phyloP scores from a whole-genome alignment of 2,888 invertebrate genomes.

The Torymus auratus region DNA sequence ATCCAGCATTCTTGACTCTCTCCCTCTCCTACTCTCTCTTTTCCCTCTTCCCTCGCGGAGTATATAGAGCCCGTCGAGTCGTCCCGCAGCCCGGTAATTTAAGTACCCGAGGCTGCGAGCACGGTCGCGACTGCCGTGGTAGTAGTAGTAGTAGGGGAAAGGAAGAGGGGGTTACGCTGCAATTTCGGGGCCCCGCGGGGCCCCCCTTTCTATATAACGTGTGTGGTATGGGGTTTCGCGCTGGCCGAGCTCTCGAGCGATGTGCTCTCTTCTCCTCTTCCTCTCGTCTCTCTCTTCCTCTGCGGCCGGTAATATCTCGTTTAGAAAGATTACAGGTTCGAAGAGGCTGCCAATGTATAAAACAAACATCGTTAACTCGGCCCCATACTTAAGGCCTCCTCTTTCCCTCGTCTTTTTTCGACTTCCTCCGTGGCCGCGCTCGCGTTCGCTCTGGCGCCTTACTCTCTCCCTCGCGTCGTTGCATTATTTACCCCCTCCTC shows the following conservation, averaged over 20 bases:
- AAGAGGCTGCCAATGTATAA: constrained; percentile 74
- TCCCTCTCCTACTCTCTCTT: not conserved
- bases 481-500: constrained; percentile 51
- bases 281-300: constrained; percentile 31
- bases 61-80: too few relatives aligned
- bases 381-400: constrained; percentile 72
- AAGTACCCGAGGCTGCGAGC: constrained; percentile 49
- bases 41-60: not conserved
- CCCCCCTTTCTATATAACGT: constrained; percentile 14
- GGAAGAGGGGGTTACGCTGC: constrained; percentile 13
- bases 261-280: not conserved
- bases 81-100: constrained; percentile 59
- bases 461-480: constrained; percentile 23
- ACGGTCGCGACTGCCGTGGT: not conserved
- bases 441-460: constrained; percentile 54
- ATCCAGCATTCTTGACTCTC: constrained; percentile 48
- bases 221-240: constrained; percentile 53
- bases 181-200: constrained; percentile 49
- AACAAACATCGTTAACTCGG: constrained; percentile 77
- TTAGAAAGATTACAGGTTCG: constrained; percentile 77
- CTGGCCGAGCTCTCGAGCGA: constrained; percentile 2
- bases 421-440: constrained; percentile 38
- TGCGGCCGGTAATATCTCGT: constrained; percentile 75
- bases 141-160: not conserved
- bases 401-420: constrained; percentile 44